Conservation (phyloP, 1,140 invertebrate genomes). For the Drosophila nikananu region DNA sequence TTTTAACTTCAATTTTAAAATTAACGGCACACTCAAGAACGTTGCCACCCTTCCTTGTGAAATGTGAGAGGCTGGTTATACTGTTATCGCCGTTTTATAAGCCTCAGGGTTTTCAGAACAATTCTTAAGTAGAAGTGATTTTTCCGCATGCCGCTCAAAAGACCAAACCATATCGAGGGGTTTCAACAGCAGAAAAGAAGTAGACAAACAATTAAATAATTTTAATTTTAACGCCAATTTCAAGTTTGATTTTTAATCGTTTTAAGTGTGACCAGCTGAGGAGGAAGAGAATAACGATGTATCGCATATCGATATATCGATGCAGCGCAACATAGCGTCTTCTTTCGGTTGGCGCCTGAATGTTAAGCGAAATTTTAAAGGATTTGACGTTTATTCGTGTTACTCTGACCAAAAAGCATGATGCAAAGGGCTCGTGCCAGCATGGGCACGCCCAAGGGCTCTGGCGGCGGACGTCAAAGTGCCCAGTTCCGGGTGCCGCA, state of each 20-base stretch:
- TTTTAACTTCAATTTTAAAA: neutral
- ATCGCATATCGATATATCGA: slow-evolving; percentile 2
- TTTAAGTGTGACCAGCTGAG: neutral
- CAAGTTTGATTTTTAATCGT: neutral
- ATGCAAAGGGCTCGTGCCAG: slow-evolving; percentile 32
- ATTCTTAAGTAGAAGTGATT: no score
- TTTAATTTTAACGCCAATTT: neutral
- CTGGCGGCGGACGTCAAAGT: slow-evolving; percentile 29
- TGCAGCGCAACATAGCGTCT: slow-evolving; percentile 23
- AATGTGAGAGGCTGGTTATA: no score
- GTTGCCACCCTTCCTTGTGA: neutral
- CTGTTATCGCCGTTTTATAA: neutral
- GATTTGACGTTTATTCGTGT: slow-evolving; percentile 14
- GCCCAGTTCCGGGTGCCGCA: slow-evolving; percentile 33
- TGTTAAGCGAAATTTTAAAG: slow-evolving; percentile 19
- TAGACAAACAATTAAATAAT: no score
- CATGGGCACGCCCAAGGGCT: slow-evolving; percentile 36
- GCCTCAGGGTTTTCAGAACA: neutral
- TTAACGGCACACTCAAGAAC: neutral
- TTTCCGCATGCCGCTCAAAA: no score
- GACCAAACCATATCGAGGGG: neutral
- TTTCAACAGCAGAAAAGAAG: neutral
- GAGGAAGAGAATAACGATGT: neutral
- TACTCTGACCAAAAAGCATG: neutral
- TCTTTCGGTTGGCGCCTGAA: slow-evolving; percentile 33